Conservation (phyloP, 2,888 invertebrate species). For the Drosophila robusta region DNA sequence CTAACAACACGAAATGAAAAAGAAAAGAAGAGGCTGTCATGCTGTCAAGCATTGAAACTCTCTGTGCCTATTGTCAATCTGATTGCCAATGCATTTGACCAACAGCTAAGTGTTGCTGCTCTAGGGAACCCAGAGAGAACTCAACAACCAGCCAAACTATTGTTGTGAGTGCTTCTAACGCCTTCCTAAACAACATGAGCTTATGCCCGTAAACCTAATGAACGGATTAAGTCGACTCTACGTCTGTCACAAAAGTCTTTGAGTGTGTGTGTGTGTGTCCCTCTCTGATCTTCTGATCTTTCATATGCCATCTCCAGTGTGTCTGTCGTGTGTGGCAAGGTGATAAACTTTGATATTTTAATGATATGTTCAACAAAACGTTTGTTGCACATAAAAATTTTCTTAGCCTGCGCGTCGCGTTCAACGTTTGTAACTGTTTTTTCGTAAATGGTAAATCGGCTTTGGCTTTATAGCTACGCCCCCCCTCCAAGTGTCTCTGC, state of each 20-base stretch:
- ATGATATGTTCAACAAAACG: slow-evolving; percentile 83
- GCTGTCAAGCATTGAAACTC: slow-evolving; percentile 71
- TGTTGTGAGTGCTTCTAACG: slow-evolving; percentile 70
- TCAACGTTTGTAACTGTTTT: slow-evolving; percentile 63
- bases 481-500: background rate
- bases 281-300: slow-evolving; percentile 26
- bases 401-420: slow-evolving; percentile 30
- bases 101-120: slow-evolving; percentile 2
- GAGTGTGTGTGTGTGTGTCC: background rate
- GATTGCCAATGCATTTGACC: slow-evolving; percentile 41
- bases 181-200: slow-evolving; percentile 74
- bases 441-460: slow-evolving; percentile 69
- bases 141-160: slow-evolving; percentile 27
- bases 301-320: slow-evolving; percentile 11
- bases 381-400: slow-evolving; percentile 74
- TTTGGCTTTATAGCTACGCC: slow-evolving; percentile 61
- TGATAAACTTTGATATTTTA: slow-evolving; percentile 82
- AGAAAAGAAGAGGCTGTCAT: slow-evolving; percentile 59
- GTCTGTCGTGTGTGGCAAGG: slow-evolving; percentile 68
- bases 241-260: slow-evolving; percentile 19
- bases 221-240: slow-evolving; percentile 80
- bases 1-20: slow-evolving; percentile 11
- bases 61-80: slow-evolving; percentile 58
- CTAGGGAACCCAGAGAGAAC: slow-evolving; percentile 12
- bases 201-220: slow-evolving; percentile 80